These are phyloP conservation scores for Papilio glaucus DNA, from an alignment of 1,140 invertebrate genomes.

Conservation along the genomic window DNA sequence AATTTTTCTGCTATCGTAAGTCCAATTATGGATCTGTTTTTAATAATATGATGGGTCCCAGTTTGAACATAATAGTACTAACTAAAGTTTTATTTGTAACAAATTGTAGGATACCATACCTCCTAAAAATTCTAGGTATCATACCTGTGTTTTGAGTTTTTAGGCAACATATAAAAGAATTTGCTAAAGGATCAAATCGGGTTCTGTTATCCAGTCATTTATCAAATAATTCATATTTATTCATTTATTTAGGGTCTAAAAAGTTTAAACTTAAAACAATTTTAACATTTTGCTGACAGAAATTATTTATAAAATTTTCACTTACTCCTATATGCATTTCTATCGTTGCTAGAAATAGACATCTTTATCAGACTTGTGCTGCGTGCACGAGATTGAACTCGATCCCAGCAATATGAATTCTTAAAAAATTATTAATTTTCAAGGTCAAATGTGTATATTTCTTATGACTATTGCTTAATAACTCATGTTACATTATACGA, in stretches of 20 bases:
- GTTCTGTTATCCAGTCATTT: too few species aligned
- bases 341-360: constrained; percentile 67
- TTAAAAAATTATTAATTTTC: constrained; percentile 48
- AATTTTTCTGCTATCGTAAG: too few species aligned
- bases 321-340: constrained; percentile 48
- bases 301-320: constrained; percentile 51
- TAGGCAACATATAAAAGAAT: too few species aligned
- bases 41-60: too few species aligned
- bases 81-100: too few species aligned
- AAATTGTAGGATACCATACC: too few species aligned
- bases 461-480: constrained; percentile 1
- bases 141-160: too few species aligned
- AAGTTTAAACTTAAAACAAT: constrained; percentile 6
- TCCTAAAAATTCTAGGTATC: too few species aligned
- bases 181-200: too few species aligned
- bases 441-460: constrained; percentile 36
- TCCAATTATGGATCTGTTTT: too few species aligned
- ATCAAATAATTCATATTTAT: too few species aligned
- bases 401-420: constrained; percentile 40
- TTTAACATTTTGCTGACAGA: not conserved
- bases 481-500: not conserved
- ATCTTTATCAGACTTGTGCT: constrained; percentile 72
- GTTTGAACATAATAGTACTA: too few species aligned
- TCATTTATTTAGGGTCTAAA: constrained; percentile 27
- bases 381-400: constrained; percentile 51